Percentiles rank a stretch among this genome's conserved stretches.
phyloP scores from a whole-genome alignment of 1,140 invertebrate genomes.

The Hycleus phaleratus region DNA sequence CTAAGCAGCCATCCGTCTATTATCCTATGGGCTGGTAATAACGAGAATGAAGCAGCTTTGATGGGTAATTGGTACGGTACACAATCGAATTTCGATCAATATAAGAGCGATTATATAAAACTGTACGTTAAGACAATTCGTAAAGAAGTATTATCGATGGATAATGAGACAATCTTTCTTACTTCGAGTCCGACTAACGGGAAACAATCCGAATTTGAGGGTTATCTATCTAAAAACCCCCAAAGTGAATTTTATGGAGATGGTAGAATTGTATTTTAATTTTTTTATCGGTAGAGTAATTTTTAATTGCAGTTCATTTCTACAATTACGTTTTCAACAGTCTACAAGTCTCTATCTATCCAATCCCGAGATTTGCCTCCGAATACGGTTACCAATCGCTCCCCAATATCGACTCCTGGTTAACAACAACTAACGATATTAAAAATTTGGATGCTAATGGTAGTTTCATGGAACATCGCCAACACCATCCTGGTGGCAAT shows the following conservation, averaged over 20 bases:
- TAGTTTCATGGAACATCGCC: constrained; percentile 61
- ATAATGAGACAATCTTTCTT: constrained; percentile 59
- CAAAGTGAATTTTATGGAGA: constrained; percentile 79
- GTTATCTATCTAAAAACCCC: constrained; percentile 67
- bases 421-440: constrained; percentile 44
- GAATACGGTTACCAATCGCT: constrained; percentile 94
- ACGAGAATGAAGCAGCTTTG: constrained; percentile 94
- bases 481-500: constrained; percentile 73
- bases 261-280: constrained; percentile 47
- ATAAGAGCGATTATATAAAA: constrained; percentile 75
- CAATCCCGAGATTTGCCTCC: constrained; percentile 78
- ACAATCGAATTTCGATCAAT: constrained; percentile 46
- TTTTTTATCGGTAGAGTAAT: not conserved
- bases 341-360: constrained; percentile 73
- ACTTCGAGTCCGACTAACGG: constrained; percentile 93
- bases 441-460: constrained; percentile 56
- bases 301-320: constrained; percentile 66
- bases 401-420: constrained; percentile 60
- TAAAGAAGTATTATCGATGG: constrained; percentile 44
- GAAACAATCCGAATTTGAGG: constrained; percentile 61
- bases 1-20: constrained; percentile 86
- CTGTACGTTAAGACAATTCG: constrained; percentile 78
- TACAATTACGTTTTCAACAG: constrained; percentile 81
- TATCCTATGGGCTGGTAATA: constrained; percentile 89
- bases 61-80: constrained; percentile 79